Base-by-base conservation (phyloP, 2,888 invertebrate genomes). In the Andrena minutula region DNA sequence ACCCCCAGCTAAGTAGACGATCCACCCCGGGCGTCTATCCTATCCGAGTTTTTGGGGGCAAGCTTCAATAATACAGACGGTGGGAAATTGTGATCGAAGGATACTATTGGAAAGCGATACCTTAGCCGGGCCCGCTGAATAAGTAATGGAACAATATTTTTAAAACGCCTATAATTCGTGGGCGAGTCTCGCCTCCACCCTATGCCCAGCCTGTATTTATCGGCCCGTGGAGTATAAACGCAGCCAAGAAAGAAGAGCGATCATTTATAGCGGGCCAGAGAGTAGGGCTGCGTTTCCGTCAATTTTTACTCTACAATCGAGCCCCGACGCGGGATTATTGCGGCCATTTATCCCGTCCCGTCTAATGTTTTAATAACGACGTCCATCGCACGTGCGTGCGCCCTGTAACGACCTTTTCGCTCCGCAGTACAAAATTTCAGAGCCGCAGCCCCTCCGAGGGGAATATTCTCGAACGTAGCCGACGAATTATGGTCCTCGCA, bases 101-200 rank as follows among this genome's bases (percentile, higher is more conserved):
- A 89, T 90, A 88, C 91, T 93, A 94, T 94, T 92, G 93, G 93
- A 93, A 94, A 93, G 91, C 93, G 90, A 93, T 94, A 93, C 91
- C 90, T 93, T 93, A 93, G 93, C 90, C 90, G 49, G 41, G 75
- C 28, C 71, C 79, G 83, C 84, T 94, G 93, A 94, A 94, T 93
- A 94, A 94, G 91, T 93, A 90, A 93, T 93, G 92, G 90, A 91
- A 94, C 93, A 93, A 94, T 94, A 93, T 93, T 94, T 93, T 94
- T 94, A 93, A 94, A 94, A 94, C 94, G 93, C 92, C 93, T 93
- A 93, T 93, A 94, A 93, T 94, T 94, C 93, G 93, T 90, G 90
- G 86, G 49, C 83, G 53, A 60, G 86, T 83, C 83, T 84, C 88
- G 79, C 89, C 86, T 87, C 82, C 91, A 75, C 89, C 90, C 89